These are phyloP conservation scores for Tiliqua scincoides DNA, from an alignment of 2,113 vertebrate genomes.

Conservation along the genomic window DNA sequence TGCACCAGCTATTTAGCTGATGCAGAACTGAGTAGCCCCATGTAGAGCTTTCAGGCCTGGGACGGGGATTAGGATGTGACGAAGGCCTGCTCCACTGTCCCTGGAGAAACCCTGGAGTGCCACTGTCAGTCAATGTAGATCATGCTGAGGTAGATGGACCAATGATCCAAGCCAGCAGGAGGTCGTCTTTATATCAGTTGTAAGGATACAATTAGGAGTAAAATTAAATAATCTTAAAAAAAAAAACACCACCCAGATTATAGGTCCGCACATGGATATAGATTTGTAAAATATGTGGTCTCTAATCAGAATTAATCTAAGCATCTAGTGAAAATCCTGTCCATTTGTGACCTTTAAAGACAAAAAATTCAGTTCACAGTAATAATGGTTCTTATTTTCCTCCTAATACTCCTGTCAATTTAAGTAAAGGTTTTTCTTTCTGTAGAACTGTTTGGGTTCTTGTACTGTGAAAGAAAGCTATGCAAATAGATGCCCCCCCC, in stretches of 20 bases:
- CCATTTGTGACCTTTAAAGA: background rate
- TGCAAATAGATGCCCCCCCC: conserved; percentile 20
- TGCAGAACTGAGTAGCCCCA: too few relatives aligned
- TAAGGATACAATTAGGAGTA: background rate
- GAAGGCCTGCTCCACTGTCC: too few relatives aligned
- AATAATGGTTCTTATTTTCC: background rate
- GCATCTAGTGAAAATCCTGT: background rate
- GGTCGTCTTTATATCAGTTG: background rate
- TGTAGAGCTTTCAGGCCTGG: too few relatives aligned
- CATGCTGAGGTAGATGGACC: too few relatives aligned
- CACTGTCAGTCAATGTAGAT: too few relatives aligned
- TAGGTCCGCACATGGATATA: background rate
- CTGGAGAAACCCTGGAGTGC: too few relatives aligned
- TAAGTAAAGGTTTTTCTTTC: background rate
- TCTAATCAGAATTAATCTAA: background rate
- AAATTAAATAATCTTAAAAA: background rate
- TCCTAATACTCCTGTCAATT: background rate
- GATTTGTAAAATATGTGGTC: background rate
- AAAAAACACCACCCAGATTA: conserved; percentile 4
- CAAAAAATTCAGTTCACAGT: background rate
- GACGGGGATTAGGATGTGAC: too few relatives aligned
- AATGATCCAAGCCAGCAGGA: background rate
- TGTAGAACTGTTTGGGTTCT: background rate
- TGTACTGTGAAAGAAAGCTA: conserved; percentile 15
- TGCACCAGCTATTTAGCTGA: too few relatives aligned